A percentile compares a stretch with the other conserved stretches of the same genome.
Evolutionary conservation across 2,113 vertebrate genomes (phyloP).

Genomic region (Helogale parvula): DNA sequence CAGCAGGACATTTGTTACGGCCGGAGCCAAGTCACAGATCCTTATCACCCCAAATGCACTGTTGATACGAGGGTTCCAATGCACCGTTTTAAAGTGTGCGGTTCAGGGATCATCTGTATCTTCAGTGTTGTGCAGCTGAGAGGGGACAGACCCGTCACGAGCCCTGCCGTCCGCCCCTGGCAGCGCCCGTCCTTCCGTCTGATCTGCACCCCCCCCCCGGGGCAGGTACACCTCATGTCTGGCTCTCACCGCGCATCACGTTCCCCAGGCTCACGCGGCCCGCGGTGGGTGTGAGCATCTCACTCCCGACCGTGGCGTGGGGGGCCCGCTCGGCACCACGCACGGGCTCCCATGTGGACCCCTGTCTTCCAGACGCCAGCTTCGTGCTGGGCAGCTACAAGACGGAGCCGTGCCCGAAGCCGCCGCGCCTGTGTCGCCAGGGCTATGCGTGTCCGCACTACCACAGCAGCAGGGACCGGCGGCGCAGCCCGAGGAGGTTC

Average conservation of each 20-base stretch:
- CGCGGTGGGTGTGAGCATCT: not conserved
- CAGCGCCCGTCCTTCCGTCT: not conserved
- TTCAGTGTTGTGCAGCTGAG: not conserved
- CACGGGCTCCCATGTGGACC: not conserved
- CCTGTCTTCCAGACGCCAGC: conserved; percentile 89
- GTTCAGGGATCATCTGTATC: not conserved
- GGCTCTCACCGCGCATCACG: not conserved
- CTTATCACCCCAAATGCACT: not conserved
- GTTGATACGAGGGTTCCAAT: fast-evolving
- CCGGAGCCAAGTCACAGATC: fast-evolving
- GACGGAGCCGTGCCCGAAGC: conserved; percentile 95
- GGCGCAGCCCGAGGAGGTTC: conserved; percentile 92
- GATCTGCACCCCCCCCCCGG: not conserved
- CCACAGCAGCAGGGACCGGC: conserved; percentile 94
- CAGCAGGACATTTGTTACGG: fast-evolving
- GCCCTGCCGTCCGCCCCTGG: not conserved
- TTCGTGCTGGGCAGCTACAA: conserved; percentile 96
- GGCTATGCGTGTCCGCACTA: conserved; percentile 96
- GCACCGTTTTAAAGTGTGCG: not conserved
- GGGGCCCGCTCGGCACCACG: not conserved
- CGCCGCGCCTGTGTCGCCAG: conserved; percentile 95
- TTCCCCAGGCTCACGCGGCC: not conserved
- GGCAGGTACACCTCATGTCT: fast-evolving
- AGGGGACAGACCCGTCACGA: not conserved
- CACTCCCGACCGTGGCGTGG: not conserved